A percentile compares a stretch with the other conserved stretches of the same genome.
These are phyloP conservation scores for Macquaria australasica DNA, from an alignment of 2,113 vertebrate species.

Conservation along the genomic window DNA sequence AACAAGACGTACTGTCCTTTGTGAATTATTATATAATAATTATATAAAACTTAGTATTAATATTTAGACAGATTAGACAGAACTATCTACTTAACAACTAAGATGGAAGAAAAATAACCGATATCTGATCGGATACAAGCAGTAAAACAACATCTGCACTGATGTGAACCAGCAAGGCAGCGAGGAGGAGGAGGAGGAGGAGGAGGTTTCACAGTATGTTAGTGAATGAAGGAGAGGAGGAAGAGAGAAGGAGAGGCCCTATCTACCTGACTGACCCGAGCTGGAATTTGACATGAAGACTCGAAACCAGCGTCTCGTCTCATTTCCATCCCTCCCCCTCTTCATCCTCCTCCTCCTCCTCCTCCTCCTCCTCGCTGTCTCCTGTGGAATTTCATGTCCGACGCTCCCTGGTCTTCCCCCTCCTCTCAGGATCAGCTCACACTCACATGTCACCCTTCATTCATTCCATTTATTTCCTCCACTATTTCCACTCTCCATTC, in stretches of 20 bases:
- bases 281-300: conserved; percentile 56
- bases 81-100: no score
- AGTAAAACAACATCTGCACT: not conserved
- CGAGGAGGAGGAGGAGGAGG: not conserved
- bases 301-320: not conserved
- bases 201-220: not conserved
- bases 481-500: no score
- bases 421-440: not conserved
- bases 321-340: conserved; percentile 3
- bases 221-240: not conserved
- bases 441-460: not conserved
- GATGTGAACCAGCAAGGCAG: not conserved
- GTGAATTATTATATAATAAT: no score
- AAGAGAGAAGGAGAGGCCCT: not conserved
- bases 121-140: not conserved
- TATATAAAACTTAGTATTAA: no score
- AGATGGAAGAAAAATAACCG: not conserved
- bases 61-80: no score
- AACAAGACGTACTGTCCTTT: no score
- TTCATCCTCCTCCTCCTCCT: not conserved
- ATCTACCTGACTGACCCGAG: conserved; percentile 45
- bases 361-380: conserved; percentile 25
- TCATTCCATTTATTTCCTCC: no score
- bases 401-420: not conserved
- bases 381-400: conserved; percentile 47